phyloP scores from a whole-genome alignment of 2,113 vertebrate genomes.

The Reinhardtius hippoglossoides region DNA sequence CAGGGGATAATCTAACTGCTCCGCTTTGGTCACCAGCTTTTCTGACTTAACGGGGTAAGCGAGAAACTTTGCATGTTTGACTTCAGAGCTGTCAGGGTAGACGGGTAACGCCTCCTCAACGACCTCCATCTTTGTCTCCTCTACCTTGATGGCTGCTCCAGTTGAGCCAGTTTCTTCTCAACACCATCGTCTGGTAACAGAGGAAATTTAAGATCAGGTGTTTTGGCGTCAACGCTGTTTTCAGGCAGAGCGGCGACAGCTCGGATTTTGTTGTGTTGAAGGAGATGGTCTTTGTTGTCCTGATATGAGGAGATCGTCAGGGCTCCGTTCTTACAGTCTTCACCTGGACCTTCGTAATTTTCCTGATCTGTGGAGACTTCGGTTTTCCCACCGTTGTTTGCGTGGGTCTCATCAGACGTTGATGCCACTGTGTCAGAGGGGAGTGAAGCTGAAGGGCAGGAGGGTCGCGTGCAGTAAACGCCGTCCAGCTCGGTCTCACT shows the following conservation, averaged over 20 bases:
- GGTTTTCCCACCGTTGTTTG: neutral
- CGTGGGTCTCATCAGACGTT: constrained; percentile 8
- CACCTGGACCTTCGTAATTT: neutral
- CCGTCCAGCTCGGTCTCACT: constrained; percentile 53
- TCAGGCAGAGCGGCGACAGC: neutral
- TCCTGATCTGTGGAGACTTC: constrained; percentile 11
- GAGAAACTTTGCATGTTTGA: constrained; percentile 48
- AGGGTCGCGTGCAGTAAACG: constrained; percentile 27
- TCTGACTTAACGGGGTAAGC: constrained; percentile 44
- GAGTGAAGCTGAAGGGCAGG: constrained; percentile 25
- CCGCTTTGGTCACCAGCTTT: constrained; percentile 47
- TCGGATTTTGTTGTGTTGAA: constrained; percentile 21
- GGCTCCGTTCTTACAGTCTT: constrained; percentile 34
- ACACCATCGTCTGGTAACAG: neutral
- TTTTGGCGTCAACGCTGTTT: constrained; percentile 18
- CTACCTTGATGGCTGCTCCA: constrained; percentile 60
- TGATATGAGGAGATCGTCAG: constrained; percentile 54
- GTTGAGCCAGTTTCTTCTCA: constrained; percentile 30
- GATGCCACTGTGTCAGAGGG: constrained; percentile 15
- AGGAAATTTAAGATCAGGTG: constrained; percentile 13
- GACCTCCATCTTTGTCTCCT: constrained; percentile 48
- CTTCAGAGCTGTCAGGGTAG: constrained; percentile 44
- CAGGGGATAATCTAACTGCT: constrained; percentile 57
- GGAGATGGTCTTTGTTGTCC: constrained; percentile 43
- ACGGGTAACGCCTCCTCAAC: constrained; percentile 10